Conservation (phyloP, 2,113 vertebrate genomes). For the Pluvianellus socialis region DNA sequence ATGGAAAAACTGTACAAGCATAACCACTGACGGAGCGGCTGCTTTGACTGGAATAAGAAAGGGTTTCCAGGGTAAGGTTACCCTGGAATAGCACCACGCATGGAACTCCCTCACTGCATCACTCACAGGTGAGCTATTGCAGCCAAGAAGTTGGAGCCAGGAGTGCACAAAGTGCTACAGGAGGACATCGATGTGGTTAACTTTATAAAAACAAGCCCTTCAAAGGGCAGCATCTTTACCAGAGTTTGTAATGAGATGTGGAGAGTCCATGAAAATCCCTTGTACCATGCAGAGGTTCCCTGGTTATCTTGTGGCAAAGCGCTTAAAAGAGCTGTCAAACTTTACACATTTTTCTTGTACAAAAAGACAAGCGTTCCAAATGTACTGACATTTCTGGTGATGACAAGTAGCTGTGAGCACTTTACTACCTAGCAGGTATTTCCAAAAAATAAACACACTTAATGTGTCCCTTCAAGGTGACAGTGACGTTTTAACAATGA, state of each 20-base stretch:
- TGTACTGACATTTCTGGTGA: neutral
- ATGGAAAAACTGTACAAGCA: neutral
- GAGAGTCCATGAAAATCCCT: neutral
- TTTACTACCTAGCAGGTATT: neutral
- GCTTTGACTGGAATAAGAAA: neutral
- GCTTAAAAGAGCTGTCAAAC: neutral
- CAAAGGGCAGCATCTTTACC: neutral
- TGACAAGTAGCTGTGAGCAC: neutral
- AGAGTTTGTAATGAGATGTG: neutral
- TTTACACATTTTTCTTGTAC: neutral
- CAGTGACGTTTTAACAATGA: neutral
- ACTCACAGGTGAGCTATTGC: neutral
- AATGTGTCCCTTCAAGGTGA: neutral
- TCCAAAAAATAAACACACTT: neutral
- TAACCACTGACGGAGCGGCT: neutral
- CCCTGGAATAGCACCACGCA: rapidly evolving
- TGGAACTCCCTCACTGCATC: neutral
- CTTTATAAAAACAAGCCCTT: neutral
- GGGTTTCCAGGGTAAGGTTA: neutral
- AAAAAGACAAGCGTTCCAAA: neutral
- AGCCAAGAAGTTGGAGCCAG: neutral
- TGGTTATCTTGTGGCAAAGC: neutral
- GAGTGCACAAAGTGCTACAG: neutral
- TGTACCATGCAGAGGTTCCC: neutral
- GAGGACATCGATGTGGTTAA: neutral